These are phyloP conservation scores for Chloroceryle aenea DNA, from an alignment of 2,113 vertebrate genomes.

Conservation along the genomic window DNA sequence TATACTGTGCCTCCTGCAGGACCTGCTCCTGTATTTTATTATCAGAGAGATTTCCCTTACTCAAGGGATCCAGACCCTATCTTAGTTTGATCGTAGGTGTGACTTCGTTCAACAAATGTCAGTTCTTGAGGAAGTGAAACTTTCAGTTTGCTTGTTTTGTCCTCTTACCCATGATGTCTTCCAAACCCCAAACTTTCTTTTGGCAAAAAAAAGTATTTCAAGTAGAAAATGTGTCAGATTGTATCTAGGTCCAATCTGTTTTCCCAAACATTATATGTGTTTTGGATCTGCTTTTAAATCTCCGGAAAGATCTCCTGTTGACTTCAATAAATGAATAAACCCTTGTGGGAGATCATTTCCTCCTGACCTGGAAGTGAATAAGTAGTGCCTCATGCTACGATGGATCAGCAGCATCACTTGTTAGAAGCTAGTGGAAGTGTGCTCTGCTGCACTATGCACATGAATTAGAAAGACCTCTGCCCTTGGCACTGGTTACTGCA, in stretches of 20 bases:
- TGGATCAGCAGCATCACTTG: background rate
- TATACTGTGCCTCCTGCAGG: background rate
- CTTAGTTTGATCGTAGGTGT: background rate
- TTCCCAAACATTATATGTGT: background rate
- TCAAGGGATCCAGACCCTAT: background rate
- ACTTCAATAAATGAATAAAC: background rate
- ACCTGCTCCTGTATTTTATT: background rate
- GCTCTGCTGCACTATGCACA: background rate
- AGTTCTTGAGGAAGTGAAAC: background rate
- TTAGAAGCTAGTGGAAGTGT: background rate
- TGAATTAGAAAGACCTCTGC: background rate
- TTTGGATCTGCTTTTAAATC: background rate
- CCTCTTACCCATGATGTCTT: background rate
- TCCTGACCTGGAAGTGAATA: background rate
- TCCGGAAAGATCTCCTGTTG: background rate
- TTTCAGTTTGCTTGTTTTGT: background rate
- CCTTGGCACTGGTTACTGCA: background rate
- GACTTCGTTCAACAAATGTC: background rate
- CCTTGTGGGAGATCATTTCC: rapidly evolving
- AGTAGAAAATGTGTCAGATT: background rate
- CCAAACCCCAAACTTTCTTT: rapidly evolving
- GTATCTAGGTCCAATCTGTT: background rate
- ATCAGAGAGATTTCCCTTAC: background rate
- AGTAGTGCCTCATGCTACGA: background rate
- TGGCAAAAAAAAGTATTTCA: background rate